Evolutionary conservation across 2,797 vertebrate genomes (phyloP).

Genomic region (Furcifer pardalis): DNA sequence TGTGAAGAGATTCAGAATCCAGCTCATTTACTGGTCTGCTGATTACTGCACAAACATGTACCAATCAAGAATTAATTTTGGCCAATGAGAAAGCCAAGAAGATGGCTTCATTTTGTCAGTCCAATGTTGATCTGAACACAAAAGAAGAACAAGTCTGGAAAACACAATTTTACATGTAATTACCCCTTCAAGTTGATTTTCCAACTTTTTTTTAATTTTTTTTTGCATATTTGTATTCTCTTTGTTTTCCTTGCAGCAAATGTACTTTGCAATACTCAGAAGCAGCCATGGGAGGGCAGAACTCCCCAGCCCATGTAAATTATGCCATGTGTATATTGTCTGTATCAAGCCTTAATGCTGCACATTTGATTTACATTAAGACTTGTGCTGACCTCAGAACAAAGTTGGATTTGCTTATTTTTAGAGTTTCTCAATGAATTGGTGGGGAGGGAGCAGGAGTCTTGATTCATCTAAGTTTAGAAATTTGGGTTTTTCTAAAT

Average conservation of each 20-base stretch:
- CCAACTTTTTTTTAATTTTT: too few species aligned
- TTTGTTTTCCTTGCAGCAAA: neutral
- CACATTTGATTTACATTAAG: rapidly evolving
- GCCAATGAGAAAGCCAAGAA: too few species aligned
- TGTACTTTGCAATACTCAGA: neutral
- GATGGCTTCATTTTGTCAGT: too few species aligned
- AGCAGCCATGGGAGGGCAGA: conserved; percentile 48
- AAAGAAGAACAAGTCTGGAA: too few species aligned
- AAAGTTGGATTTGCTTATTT: conserved; percentile 5
- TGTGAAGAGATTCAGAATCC: too few species aligned
- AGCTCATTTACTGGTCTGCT: too few species aligned
- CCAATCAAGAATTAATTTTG: too few species aligned
- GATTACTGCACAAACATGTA: too few species aligned
- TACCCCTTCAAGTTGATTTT: neutral
- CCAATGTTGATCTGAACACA: too few species aligned
- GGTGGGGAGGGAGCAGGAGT: too few species aligned
- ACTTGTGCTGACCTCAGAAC: neutral
- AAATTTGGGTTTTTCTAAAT: conserved; percentile 32
- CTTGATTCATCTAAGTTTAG: conserved; percentile 36
- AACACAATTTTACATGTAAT: neutral
- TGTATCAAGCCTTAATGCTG: neutral
- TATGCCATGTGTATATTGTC: neutral
- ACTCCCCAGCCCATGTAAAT: neutral
- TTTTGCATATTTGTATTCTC: too few species aligned
- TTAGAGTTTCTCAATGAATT: neutral